Base-by-base conservation (phyloP, 2,113 vertebrate genomes). In the Casuarius casuarius region DNA sequence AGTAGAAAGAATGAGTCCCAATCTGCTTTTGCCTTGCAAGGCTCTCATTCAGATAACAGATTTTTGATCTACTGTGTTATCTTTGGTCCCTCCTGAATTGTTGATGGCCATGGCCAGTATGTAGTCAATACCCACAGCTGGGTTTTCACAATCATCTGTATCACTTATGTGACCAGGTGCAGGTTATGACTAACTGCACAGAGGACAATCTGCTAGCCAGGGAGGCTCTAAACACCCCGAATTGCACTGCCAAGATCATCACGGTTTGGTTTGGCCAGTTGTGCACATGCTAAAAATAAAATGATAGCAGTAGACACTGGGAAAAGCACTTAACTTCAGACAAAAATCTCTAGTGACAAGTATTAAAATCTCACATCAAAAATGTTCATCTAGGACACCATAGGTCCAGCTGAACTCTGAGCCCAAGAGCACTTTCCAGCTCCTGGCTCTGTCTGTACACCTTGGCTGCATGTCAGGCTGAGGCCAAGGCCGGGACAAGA, bases 331-430 rank as follows among this genome's bases (percentile, higher is more conserved):
- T 92, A 74, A 44, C 25, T 91, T 84, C n/a, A 79, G 82, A 83
- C 38, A 80, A 73, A 91, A 94, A 83, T 95, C 81, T 84, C 75
- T 76, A 93, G 78, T 85, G 95, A 95, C 95, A 96, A 85, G 78
- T 70, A 93, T 80, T 89, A 93, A 95, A 96, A 83, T 90, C 82
- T 87, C 84, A 72, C 0, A 0, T 93, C 62, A 85, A 83, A 92
- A 91, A 66, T 90, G 49, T 75, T 85, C 70, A 79, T 94, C 63
- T 71, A 74, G 84, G 54, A 90, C 67, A 79, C 85, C 52, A 12
- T 4, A 83, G 84, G 63, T 49, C 75, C 87, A 92, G 59, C 63
- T 93, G 74, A 96, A 93, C 59, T 90, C 67, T 38, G 44, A 94
- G 90, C 67, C 62, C 67, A 77, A 71, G 35, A 92, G 84, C 10